phyloP scores from a whole-genome alignment of 2,888 invertebrate species.

The Dioctria linearis region DNA sequence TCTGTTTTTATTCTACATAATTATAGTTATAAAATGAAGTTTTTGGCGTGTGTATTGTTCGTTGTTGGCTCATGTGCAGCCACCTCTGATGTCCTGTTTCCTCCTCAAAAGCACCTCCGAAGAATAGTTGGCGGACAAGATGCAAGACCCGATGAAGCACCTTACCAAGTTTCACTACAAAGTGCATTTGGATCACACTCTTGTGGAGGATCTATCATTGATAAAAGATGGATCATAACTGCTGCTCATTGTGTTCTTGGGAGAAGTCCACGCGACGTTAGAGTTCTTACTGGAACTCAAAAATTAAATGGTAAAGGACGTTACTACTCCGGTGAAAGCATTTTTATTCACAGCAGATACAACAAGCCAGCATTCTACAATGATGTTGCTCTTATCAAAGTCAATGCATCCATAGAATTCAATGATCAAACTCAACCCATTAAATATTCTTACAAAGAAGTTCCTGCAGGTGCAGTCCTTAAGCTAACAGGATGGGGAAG shows the following conservation, averaged over 20 bases:
- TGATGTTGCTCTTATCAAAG: constrained; percentile 79
- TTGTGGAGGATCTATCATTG: constrained; percentile 68
- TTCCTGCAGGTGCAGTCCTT: constrained; percentile 72
- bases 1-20: no score
- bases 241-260: constrained; percentile 68
- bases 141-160: constrained; percentile 54
- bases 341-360: constrained; percentile 62
- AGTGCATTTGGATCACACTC: constrained; percentile 65
- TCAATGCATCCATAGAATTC: constrained; percentile 73
- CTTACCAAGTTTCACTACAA: constrained; percentile 69
- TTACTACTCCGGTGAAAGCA: constrained; percentile 63
- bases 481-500: constrained; percentile 78
- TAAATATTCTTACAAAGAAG: constrained; percentile 73
- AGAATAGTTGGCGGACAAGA: constrained; percentile 5
- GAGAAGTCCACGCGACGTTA: constrained; percentile 62
- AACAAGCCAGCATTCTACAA: constrained; percentile 70
- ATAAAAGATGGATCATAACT: constrained; percentile 65
- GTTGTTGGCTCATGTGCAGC: background rate
- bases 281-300: constrained; percentile 66
- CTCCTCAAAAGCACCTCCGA: background rate
- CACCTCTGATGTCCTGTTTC: background rate
- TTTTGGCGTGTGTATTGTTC: no score
- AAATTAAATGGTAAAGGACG: constrained; percentile 63
- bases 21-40: no score
- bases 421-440: constrained; percentile 74